A percentile compares a stretch with the other conserved stretches of the same genome.
These are phyloP conservation scores for Botrylloides violaceus DNA, from an alignment of 23 tunicate species.

Conservation along the genomic window DNA sequence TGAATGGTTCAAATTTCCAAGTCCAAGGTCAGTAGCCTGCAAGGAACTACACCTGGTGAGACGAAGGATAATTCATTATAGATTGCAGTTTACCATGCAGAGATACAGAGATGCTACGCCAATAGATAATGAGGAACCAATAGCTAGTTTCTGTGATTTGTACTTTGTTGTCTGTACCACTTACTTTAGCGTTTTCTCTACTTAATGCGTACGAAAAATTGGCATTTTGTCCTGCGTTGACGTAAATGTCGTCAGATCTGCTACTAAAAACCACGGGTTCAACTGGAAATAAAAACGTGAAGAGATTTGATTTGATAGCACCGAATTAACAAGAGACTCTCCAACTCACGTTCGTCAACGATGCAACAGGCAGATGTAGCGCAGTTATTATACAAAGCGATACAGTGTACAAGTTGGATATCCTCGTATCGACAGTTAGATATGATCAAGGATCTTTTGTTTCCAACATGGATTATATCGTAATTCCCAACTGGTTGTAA, in stretches of 20 bases:
- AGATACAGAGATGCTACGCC: no score
- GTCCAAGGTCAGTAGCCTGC: neutral
- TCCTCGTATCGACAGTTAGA: conserved; percentile 45
- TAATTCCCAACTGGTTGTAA: conserved; percentile 59
- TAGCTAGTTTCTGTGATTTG: neutral
- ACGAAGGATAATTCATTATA: no score
- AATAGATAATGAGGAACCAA: neutral
- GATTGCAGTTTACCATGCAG: no score
- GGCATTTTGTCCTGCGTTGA: conserved; percentile 61
- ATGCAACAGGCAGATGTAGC: conserved; percentile 49
- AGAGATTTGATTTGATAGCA: no score
- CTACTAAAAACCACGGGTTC: conserved; percentile 68
- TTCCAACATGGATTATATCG: conserved; percentile 69
- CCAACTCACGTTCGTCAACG: conserved; percentile 64
- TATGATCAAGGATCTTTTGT: conserved; percentile 45
- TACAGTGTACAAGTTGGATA: conserved; percentile 74
- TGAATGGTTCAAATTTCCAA: neutral
- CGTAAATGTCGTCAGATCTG: conserved; percentile 33
- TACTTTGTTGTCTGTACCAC: no score
- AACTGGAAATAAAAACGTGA: conserved; percentile 29
- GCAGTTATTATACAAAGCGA: conserved; percentile 70
- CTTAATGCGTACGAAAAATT: conserved; percentile 42
- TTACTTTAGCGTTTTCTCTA: conserved; percentile 60
- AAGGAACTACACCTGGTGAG: no score
- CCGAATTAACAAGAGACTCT: no score